These are phyloP conservation scores for Isaurus tuberculatus DNA, from an alignment of 92 coral and sea anemone genomes.

Conservation along the genomic window DNA sequence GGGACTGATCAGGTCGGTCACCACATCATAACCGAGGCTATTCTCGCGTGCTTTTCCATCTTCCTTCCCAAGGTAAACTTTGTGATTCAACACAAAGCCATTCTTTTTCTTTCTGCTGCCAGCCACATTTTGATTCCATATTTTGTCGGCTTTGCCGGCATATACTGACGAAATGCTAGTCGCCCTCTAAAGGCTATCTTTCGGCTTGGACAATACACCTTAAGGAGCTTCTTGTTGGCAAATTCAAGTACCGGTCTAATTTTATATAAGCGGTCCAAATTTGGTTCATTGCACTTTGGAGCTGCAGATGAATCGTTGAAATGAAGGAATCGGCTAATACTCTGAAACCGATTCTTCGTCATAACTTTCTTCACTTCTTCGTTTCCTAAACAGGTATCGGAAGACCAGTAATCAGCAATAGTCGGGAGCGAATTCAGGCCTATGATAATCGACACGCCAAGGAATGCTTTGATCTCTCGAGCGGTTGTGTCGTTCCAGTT, in stretches of 20 bases:
- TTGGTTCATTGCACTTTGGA: background rate
- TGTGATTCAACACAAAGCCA: background rate
- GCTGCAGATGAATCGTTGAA: background rate
- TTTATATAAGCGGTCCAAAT: background rate
- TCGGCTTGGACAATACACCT: conserved; percentile 7
- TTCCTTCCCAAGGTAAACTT: too few relatives aligned
- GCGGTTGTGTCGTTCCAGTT: conserved; percentile 21
- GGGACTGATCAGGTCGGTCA: conserved; percentile 29
- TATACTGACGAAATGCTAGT: too few relatives aligned
- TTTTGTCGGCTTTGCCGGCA: too few relatives aligned
- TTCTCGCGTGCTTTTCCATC: conserved; percentile 19
- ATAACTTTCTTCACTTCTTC: conserved; percentile 5
- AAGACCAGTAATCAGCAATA: conserved; percentile 24
- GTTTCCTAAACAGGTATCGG: conserved; percentile 31
- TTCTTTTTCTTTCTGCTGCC: background rate
- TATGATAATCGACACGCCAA: background rate
- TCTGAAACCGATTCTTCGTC: conserved; percentile 19
- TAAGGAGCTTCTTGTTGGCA: conserved; percentile 10
- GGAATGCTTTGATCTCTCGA: conserved; percentile 25
- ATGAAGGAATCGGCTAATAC: conserved; percentile 5
- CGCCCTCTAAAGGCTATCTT: background rate
- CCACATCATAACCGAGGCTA: conserved; percentile 38
- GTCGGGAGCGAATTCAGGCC: conserved; percentile 10
- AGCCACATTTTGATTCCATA: background rate
- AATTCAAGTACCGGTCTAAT: background rate